Percentiles rank a stretch among this genome's conserved stretches.
phyloP scores from a whole-genome alignment of 2,797 vertebrate species.

The Molossus molossus region DNA sequence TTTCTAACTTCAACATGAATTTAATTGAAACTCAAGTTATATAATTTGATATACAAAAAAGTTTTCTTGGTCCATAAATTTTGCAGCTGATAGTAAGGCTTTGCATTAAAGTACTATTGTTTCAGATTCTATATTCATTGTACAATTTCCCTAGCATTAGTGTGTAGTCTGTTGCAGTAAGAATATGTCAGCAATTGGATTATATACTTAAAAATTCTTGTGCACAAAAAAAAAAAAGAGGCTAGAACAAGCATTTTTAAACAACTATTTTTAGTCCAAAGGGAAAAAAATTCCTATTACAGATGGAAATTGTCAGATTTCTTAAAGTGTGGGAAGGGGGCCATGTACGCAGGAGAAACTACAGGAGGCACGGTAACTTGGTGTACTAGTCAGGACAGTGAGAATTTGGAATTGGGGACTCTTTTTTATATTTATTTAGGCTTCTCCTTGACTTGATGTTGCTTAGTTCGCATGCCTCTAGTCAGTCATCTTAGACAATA shows the following conservation, averaged over 20 bases:
- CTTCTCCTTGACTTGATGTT: not conserved
- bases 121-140: not conserved
- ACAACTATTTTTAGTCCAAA: conserved; percentile 17
- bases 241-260: not conserved
- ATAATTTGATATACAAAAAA: not conserved
- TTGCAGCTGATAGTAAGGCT: not conserved
- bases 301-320: not conserved
- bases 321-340: not conserved
- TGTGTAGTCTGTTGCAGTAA: conserved; percentile 44
- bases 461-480: not conserved
- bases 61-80: not conserved
- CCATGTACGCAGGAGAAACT: not conserved
- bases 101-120: not conserved
- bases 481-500: not conserved
- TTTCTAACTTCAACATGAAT: conserved; percentile 1
- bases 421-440: not conserved
- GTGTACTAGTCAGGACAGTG: not conserved
- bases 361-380: not conserved
- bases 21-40: conserved; percentile 10
- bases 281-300: not conserved
- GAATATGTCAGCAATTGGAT: conserved; percentile 52
- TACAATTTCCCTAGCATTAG: not conserved
- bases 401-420: not conserved
- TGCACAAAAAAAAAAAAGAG: not conserved
- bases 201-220: conserved; percentile 10